phyloP scores from a whole-genome alignment of 64 coral and sea anemone genomes.

The Montipora efflorescens region DNA sequence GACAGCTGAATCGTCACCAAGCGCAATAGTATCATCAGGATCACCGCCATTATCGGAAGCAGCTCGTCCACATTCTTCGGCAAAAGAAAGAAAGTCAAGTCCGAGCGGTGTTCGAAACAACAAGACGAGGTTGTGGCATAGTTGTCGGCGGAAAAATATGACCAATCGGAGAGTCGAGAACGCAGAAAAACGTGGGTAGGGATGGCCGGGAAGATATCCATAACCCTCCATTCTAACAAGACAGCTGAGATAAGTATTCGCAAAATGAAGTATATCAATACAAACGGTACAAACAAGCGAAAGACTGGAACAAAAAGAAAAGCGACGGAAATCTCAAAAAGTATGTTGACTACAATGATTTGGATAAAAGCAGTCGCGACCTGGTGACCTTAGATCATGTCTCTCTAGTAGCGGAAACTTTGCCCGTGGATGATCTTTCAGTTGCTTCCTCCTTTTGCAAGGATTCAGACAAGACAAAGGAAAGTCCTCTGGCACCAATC shows the following conservation, averaged over 20 bases:
- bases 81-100: background rate
- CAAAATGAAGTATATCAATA: slow-evolving; percentile 68
- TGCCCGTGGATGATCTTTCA: no score
- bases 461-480: no score
- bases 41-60: background rate
- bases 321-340: slow-evolving; percentile 29
- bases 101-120: background rate
- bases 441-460: no score
- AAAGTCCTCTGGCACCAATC: no score
- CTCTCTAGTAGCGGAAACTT: slow-evolving; percentile 7
- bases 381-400: slow-evolving; percentile 44
- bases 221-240: slow-evolving; percentile 53
- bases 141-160: slow-evolving; percentile 1
- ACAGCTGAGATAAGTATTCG: slow-evolving; percentile 48
- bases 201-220: slow-evolving; percentile 16
- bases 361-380: slow-evolving; percentile 42
- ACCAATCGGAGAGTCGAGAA: background rate
- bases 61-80: background rate
- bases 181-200: background rate
- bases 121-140: background rate
- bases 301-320: slow-evolving; percentile 68
- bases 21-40: background rate
- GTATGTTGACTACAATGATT: slow-evolving; percentile 35
- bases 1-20: background rate
- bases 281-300: slow-evolving; percentile 46